These are phyloP conservation scores for Ceryle rudis DNA, from an alignment of 2,797 vertebrate genomes.

Conservation along the genomic window DNA sequence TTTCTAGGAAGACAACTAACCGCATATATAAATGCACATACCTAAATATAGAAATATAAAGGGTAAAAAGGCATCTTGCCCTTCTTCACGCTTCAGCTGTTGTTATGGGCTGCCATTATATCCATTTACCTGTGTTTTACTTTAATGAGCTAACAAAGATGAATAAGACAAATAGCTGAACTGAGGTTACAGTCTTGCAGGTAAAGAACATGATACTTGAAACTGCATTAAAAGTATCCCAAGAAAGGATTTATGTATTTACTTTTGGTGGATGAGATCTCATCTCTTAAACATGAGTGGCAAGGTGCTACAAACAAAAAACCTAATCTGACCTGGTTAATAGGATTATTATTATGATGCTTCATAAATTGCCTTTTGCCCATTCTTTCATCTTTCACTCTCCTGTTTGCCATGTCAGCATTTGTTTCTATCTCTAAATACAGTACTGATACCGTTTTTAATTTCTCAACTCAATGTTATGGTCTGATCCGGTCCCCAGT, in stretches of 20 bases:
- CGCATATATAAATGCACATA: background rate
- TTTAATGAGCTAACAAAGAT: background rate
- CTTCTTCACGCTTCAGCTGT: background rate
- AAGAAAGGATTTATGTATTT: background rate
- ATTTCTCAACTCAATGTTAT: background rate
- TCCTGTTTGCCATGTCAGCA: background rate
- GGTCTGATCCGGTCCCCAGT: too few relatives aligned
- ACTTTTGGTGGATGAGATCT: background rate
- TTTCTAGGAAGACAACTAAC: background rate
- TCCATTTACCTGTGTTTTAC: background rate
- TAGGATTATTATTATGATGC: background rate
- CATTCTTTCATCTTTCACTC: background rate
- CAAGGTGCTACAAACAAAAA: background rate
- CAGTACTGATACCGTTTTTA: accelerated
- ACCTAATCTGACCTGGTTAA: background rate
- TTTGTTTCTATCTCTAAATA: background rate
- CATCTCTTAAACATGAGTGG: background rate
- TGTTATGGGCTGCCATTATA: background rate
- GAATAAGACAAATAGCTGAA: background rate
- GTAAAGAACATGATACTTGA: background rate
- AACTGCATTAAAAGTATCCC: background rate
- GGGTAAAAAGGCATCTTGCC: background rate
- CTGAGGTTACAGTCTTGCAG: background rate
- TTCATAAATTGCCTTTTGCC: background rate
- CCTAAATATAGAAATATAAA: background rate